These are phyloP conservation scores for Caenorhabditis briggsae DNA, from an alignment of 1,140 invertebrate genomes.

Conservation along the genomic window DNA sequence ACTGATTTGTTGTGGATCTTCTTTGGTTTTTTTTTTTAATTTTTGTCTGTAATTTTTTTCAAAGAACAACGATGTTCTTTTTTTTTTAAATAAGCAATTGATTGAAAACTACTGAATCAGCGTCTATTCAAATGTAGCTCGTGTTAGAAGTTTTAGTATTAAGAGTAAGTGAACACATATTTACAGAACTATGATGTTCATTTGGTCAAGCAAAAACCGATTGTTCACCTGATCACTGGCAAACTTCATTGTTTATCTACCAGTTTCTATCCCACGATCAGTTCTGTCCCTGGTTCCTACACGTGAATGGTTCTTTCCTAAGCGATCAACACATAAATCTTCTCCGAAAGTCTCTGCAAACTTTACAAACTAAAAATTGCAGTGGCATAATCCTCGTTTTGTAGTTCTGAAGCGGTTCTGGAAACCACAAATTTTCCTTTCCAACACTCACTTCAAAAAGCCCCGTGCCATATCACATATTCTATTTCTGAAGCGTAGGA, in stretches of 20 bases:
- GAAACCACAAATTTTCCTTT: background rate
- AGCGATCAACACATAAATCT: background rate
- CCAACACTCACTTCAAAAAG: no score
- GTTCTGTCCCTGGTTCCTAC: background rate
- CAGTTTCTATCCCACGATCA: slow-evolving; percentile 8
- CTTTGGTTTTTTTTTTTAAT: no score
- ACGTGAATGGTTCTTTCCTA: slow-evolving; percentile 20
- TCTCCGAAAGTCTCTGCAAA: background rate
- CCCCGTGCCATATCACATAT: background rate
- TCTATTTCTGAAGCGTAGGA: slow-evolving; percentile 51
- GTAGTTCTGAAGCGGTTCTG: background rate
- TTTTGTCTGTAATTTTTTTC: no score
- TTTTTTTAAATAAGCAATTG: no score
- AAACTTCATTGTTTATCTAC: background rate
- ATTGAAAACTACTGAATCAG: no score
- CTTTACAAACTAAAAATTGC: background rate
- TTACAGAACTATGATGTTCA: no score
- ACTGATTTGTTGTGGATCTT: no score
- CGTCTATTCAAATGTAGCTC: no score
- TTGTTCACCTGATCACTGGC: background rate
- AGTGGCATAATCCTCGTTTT: background rate
- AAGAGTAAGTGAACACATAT: no score
- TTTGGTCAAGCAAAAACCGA: no score
- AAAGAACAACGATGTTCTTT: no score
- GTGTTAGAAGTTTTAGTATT: no score